A percentile compares a stretch with the other conserved stretches of the same genome.
phyloP scores from a whole-genome alignment of 2,888 invertebrate genomes.

The Sisyra nigra region DNA sequence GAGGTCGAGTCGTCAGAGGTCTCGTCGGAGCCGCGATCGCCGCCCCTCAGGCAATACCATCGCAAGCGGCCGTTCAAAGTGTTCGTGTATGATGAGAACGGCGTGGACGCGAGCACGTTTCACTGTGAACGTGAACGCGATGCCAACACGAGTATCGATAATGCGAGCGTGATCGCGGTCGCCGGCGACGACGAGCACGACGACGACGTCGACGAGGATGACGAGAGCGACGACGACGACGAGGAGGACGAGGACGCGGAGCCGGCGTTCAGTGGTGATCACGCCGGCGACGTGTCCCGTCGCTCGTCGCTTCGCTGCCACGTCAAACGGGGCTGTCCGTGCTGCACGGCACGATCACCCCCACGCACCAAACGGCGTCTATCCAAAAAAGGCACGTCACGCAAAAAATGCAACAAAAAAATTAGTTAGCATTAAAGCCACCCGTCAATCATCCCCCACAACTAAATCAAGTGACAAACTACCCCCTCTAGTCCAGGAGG shows the following conservation, averaged over 20 bases:
- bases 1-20: slow-evolving; percentile 1
- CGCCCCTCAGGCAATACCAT: not conserved
- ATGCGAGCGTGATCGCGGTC: not conserved
- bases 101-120: not conserved
- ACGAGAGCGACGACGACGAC: not conserved
- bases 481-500: no score
- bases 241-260: not conserved
- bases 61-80: slow-evolving; percentile 3
- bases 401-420: no score
- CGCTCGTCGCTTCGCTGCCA: slow-evolving; percentile 5
- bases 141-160: not conserved
- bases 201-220: not conserved
- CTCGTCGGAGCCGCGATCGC: slow-evolving; percentile 4
- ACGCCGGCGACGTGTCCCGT: not conserved
- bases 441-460: no score
- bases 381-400: not conserved
- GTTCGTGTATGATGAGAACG: slow-evolving; percentile 4
- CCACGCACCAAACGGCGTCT: slow-evolving; percentile 1
- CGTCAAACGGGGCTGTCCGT: slow-evolving; percentile 4
- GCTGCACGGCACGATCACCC: slow-evolving; percentile 4
- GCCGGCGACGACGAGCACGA: slow-evolving; percentile 1
- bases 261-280: not conserved
- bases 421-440: no score
- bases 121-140: not conserved
- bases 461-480: no score